phyloP scores from a whole-genome alignment of 2,888 invertebrate genomes.

The Salticus scenicus region DNA sequence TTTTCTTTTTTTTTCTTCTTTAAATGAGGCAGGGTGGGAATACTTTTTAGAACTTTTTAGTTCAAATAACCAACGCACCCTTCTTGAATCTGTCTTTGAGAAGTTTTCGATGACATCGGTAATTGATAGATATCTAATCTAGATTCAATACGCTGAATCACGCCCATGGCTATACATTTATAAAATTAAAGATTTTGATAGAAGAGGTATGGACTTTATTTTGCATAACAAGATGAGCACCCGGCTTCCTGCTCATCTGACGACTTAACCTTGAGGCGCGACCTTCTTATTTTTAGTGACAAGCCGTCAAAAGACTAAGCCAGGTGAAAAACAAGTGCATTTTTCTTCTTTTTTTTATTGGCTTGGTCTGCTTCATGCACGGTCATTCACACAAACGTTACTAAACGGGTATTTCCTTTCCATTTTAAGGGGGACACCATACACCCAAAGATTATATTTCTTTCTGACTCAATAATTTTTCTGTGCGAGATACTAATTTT shows the following conservation, averaged over 20 bases:
- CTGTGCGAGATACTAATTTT: no score
- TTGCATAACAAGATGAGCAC: conserved; percentile 17
- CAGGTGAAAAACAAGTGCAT: conserved; percentile 39
- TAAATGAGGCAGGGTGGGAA: no score
- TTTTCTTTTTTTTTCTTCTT: no score
- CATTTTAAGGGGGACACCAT: background rate
- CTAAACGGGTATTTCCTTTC: conserved; percentile 11
- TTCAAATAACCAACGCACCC: no score
- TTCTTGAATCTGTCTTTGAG: no score
- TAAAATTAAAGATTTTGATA: no score
- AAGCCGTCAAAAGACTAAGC: conserved; percentile 14
- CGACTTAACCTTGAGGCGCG: conserved; percentile 53
- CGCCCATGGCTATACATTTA: no score
- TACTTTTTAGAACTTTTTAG: no score
- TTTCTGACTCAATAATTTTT: background rate
- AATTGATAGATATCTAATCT: no score
- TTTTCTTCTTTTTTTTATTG: background rate
- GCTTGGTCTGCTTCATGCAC: background rate
- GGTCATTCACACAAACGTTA: background rate
- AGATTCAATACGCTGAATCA: no score
- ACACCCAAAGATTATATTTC: background rate
- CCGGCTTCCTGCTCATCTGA: conserved; percentile 40
- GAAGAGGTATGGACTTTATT: background rate
- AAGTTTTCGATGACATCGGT: no score
- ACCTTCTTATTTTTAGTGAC: conserved; percentile 40